Conservation (phyloP, 2,113 vertebrate genomes). For the Osmerus eperlanus region DNA sequence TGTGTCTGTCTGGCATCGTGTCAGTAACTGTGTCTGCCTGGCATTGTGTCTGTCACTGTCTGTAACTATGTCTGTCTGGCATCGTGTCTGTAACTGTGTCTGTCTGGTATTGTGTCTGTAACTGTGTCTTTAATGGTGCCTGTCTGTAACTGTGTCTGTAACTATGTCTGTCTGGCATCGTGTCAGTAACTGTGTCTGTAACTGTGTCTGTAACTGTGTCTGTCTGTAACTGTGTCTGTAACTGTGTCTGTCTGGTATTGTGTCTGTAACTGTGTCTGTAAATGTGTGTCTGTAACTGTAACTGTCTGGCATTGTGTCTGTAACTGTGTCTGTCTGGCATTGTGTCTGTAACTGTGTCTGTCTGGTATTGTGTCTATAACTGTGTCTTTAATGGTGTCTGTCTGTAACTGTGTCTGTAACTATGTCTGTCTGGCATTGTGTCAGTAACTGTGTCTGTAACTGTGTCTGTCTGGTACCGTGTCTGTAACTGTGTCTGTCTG, state of each 20-base stretch:
- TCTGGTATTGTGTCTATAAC: slow-evolving; percentile 2
- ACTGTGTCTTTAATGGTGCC: too few relatives aligned
- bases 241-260: slow-evolving; percentile 22
- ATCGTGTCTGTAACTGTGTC: too few relatives aligned
- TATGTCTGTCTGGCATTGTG: too few relatives aligned
- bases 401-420: not conserved
- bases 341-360: slow-evolving; percentile 7
- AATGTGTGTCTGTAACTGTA: too few relatives aligned
- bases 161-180: too few relatives aligned
- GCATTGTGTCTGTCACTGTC: slow-evolving; percentile 10
- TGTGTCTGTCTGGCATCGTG: slow-evolving; percentile 21
- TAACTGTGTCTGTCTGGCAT: slow-evolving; percentile 32
- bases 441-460: too few relatives aligned
- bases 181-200: slow-evolving; percentile 9
- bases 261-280: slow-evolving; percentile 18
- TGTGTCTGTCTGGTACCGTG: slow-evolving; percentile 21
- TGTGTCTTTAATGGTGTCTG: slow-evolving; percentile 3
- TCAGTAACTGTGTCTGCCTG: slow-evolving; percentile 26
- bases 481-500: slow-evolving; percentile 12
- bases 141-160: too few relatives aligned
- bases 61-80: too few relatives aligned
- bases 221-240: not conserved
- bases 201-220: slow-evolving; percentile 6
- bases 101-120: too few relatives aligned
- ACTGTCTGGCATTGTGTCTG: slow-evolving; percentile 39